Evolutionary conservation across 2,113 vertebrate genomes (phyloP).

Genomic region (Eclectus roratus): DNA sequence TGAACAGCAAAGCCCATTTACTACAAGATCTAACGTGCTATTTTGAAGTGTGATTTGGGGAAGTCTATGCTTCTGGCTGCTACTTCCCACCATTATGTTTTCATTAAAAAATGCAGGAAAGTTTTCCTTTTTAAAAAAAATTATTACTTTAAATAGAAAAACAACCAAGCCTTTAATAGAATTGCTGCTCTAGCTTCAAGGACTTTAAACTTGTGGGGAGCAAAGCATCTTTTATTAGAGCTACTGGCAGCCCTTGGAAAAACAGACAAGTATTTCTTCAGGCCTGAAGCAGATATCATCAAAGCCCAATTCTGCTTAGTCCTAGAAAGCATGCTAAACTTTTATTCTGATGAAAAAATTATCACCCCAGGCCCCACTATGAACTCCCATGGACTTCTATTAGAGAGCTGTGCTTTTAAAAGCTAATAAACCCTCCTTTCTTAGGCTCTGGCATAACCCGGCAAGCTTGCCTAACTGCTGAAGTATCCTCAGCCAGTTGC

Average conservation of each 20-base stretch:
- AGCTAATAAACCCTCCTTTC: background rate
- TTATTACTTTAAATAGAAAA: background rate
- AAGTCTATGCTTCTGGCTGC: background rate
- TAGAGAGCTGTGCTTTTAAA: background rate
- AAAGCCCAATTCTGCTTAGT: background rate
- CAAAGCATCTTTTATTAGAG: background rate
- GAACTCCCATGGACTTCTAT: background rate
- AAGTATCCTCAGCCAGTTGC: background rate
- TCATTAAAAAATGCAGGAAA: background rate
- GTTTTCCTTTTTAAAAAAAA: background rate
- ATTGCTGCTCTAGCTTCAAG: background rate
- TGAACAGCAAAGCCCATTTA: slow-evolving; percentile 17
- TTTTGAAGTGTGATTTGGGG: background rate
- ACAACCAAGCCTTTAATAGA: background rate
- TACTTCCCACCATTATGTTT: background rate
- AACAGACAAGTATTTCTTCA: background rate
- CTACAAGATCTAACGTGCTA: background rate
- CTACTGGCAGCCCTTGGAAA: background rate
- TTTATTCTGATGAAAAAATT: background rate
- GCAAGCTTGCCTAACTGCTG: background rate
- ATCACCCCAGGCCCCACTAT: background rate
- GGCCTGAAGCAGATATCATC: background rate
- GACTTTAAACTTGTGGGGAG: background rate
- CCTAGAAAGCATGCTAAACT: background rate
- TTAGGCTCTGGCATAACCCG: background rate